Base-by-base conservation (phyloP, 2,113 vertebrate genomes). In the Bubo blakistoni region DNA sequence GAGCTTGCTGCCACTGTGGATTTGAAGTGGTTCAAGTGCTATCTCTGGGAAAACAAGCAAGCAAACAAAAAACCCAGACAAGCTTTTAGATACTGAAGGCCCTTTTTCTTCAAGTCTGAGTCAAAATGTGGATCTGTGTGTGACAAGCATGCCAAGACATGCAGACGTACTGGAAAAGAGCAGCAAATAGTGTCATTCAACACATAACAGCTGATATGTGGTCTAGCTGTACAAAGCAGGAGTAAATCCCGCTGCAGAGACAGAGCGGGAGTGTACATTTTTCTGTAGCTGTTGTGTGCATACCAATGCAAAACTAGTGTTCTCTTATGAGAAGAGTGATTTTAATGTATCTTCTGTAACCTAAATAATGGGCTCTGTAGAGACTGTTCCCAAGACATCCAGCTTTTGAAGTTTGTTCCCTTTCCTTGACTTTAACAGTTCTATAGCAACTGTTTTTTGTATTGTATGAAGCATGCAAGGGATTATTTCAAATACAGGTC, bases 401-500 rank as follows among this genome's bases (percentile, higher is more conserved):
- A 73, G 70, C 61, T 94, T 97, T 92, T 92, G 71, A 82, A 90
- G 21, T 51, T 79, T 66, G 1, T 82, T 90, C 59, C 46, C 29
- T 65, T 80, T 94, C 38, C 81, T 63, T 90, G 76, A 66, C n/a
- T 96, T 92, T 30, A 34, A 4, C 9, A 49, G 55, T 94, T 95
- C 90, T 49, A 32, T 74, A 91, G 88, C 91, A 82, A 93, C 81
- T 55, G 90, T 17, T 46, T 46, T 46, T 46, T 46, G 44, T 46
- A 18, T 67, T 90, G 24, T 82, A 81, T 90, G 91, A 97, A 96
- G 70, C 10, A 47, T 85, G 12, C 77, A 85, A 96, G 72, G 93
- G 94, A 96, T 92, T 81, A 95, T 97, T 97, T 97, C 47, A 83
- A 94, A 97, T 94, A 82, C 44, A 83, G 20, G 47, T 67, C 91